phyloP scores from a whole-genome alignment of 2,888 invertebrate genomes.

The Scaptomyza parva region DNA sequence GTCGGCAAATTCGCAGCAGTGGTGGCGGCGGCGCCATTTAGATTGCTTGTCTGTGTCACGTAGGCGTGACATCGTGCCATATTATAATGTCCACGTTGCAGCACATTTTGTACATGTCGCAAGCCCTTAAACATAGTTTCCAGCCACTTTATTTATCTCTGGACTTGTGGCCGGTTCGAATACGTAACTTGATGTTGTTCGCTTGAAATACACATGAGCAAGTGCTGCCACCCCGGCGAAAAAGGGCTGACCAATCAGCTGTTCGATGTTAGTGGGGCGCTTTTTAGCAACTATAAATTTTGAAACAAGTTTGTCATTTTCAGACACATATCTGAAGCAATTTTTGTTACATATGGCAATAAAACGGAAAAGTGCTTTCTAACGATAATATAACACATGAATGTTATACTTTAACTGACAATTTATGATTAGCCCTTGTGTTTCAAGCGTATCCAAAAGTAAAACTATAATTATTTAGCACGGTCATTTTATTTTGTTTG shows the following conservation, averaged over 20 bases:
- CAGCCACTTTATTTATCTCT: constrained; percentile 39
- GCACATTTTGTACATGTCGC: constrained; percentile 69
- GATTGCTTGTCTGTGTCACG: constrained; percentile 37
- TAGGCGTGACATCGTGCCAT: constrained; percentile 44
- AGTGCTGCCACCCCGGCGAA: constrained; percentile 62
- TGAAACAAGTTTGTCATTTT: constrained; percentile 39
- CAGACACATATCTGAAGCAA: constrained; percentile 17
- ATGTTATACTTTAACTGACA: constrained; percentile 4
- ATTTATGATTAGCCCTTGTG: constrained; percentile 34
- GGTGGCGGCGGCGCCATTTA: constrained; percentile 13
- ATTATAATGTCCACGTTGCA: constrained; percentile 66
- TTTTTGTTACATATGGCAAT: not conserved
- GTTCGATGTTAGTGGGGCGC: constrained; percentile 40
- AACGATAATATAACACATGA: not conserved
- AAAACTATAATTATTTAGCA: not conserved
- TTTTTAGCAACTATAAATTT: constrained; percentile 43
- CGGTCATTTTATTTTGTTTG: constrained; percentile 6
- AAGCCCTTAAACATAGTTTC: constrained; percentile 73
- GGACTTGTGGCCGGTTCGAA: constrained; percentile 51
- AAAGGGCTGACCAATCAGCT: constrained; percentile 58
- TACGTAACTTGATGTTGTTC: constrained; percentile 67
- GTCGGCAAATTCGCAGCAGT: constrained; percentile 1
- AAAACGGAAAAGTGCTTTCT: not conserved
- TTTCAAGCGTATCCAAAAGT: not conserved
- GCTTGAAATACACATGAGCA: constrained; percentile 60